Evolutionary conservation across 2,888 invertebrate species (phyloP).

Genomic region (Cephus runcator): DNA sequence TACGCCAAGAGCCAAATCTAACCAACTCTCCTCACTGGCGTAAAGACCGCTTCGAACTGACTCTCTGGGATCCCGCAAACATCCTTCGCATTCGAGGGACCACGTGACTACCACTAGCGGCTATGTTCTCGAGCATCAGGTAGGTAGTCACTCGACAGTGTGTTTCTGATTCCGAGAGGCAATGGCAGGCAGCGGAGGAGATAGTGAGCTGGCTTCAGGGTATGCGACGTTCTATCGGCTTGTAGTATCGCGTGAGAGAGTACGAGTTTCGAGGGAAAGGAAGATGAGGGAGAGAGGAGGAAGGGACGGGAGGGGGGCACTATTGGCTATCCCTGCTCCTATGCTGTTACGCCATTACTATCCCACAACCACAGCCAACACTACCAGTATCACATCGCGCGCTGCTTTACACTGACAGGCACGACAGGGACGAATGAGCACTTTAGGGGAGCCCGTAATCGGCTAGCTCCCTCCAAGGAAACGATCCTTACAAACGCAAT

Average conservation of each 20-base stretch:
- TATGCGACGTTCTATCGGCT: slow-evolving; percentile 25
- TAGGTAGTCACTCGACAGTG: slow-evolving; percentile 28
- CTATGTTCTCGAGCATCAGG: slow-evolving; percentile 50
- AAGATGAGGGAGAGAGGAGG: slow-evolving; percentile 14
- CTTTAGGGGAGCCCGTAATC: too few species aligned
- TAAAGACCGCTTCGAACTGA: slow-evolving; percentile 55
- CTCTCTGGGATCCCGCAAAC: slow-evolving; percentile 53
- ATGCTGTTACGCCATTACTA: too few species aligned
- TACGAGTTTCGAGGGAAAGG: slow-evolving; percentile 17
- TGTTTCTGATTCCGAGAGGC: slow-evolving; percentile 34
- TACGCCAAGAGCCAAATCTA: too few species aligned
- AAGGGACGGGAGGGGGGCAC: slow-evolving; percentile 31
- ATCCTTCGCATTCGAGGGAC: slow-evolving; percentile 55
- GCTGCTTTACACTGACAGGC: background rate
- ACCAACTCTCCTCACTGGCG: slow-evolving; percentile 28
- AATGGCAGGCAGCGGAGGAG: background rate
- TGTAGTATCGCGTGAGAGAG: slow-evolving; percentile 51
- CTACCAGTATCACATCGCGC: background rate
- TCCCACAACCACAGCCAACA: background rate
- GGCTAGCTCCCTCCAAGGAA: too few species aligned
- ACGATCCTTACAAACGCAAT: background rate
- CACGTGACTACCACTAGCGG: slow-evolving; percentile 53
- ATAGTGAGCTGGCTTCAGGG: background rate
- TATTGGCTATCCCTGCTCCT: slow-evolving; percentile 36
- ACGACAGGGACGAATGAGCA: too few species aligned